Evolutionary conservation across 2,113 vertebrate species (phyloP).

Genomic region (Microtus pennsylvanicus): DNA sequence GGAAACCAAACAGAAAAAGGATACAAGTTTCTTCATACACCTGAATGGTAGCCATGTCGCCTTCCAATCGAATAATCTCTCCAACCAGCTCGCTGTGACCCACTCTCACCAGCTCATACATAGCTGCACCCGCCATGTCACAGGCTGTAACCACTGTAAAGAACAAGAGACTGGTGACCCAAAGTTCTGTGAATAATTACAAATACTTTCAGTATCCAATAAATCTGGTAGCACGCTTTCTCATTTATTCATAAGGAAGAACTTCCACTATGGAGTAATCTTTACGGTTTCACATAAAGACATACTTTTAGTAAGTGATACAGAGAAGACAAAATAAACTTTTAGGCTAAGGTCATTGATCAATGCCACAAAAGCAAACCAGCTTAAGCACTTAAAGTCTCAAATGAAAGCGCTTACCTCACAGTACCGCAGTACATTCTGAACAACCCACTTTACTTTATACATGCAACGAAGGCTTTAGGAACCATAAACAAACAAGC

Average conservation of each 20-base stretch:
- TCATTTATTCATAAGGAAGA: conserved; percentile 22
- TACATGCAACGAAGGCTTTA: not conserved
- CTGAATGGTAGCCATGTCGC: conserved; percentile 98
- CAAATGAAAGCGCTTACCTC: not conserved
- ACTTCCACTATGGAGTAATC: not conserved
- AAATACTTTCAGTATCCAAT: not conserved
- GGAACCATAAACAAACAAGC: not conserved
- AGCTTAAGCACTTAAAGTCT: conserved; percentile 38
- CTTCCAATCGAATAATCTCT: conserved; percentile 98
- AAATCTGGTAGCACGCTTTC: not conserved
- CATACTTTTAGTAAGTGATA: conserved; percentile 18
- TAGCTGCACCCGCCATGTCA: conserved; percentile 98
- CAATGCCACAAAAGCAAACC: not conserved
- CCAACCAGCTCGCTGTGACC: conserved; percentile 97
- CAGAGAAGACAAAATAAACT: conserved; percentile 33
- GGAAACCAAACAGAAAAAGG: conserved; percentile 86
- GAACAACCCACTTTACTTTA: not conserved
- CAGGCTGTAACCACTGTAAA: conserved; percentile 95
- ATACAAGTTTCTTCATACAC: conserved; percentile 99
- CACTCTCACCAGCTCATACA: conserved; percentile 98
- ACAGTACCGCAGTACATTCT: not conserved
- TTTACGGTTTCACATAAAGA: not conserved
- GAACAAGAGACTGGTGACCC: not conserved
- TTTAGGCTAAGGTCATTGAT: conserved; percentile 28
- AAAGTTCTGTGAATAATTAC: conserved; percentile 5